Conservation (phyloP, 2,113 vertebrate species). For the Paramormyrops kingsleyae region DNA sequence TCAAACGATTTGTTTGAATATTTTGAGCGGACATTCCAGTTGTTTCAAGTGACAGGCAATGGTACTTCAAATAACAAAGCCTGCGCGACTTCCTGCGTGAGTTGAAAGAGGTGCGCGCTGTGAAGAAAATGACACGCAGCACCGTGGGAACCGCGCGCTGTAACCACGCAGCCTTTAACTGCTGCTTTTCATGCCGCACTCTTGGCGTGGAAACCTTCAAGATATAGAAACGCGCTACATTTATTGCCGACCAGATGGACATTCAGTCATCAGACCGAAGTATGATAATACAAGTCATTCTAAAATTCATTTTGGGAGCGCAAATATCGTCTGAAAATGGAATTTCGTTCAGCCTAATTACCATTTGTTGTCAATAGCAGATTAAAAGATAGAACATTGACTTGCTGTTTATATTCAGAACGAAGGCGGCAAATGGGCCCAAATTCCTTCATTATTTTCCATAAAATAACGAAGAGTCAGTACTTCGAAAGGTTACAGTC, state of each 20-base stretch:
- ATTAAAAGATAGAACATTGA: neutral
- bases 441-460: neutral
- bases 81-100: slow-evolving; percentile 59
- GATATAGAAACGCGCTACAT: slow-evolving; percentile 41
- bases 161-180: slow-evolving; percentile 16
- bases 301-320: neutral
- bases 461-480: neutral
- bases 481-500: neutral
- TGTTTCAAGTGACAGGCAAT: slow-evolving; percentile 52
- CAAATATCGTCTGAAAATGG: neutral
- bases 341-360: neutral
- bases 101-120: slow-evolving; percentile 56
- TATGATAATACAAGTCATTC: slow-evolving; percentile 26
- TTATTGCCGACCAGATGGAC: slow-evolving; percentile 24
- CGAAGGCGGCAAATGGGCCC: neutral
- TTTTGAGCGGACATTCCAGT: slow-evolving; percentile 57
- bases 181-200: slow-evolving; percentile 22
- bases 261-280: slow-evolving; percentile 29
- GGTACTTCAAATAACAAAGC: slow-evolving; percentile 58
- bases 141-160: slow-evolving; percentile 66
- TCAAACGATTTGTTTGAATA: slow-evolving; percentile 43
- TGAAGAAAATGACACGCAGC: slow-evolving; percentile 53
- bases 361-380: neutral
- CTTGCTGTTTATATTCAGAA: neutral
- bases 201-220: slow-evolving; percentile 41